Evolutionary conservation across 2,113 vertebrate genomes (phyloP), one percentile per base, ranked within the genome.

Genomic region (Hippocampus abdominalis): DNA sequence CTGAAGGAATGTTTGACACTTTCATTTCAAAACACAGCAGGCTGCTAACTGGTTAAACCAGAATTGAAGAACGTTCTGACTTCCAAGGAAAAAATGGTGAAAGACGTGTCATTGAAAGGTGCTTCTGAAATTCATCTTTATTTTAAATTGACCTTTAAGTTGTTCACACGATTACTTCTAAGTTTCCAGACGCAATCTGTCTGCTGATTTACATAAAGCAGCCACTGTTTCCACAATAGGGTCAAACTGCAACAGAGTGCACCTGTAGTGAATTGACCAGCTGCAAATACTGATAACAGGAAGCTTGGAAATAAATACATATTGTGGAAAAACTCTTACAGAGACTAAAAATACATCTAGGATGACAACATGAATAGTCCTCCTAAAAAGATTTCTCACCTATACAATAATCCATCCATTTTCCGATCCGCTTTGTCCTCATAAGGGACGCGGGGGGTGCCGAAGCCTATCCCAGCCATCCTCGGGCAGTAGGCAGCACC

Each of bases 131-230:
- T 23, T 46, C 15, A 7, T 64, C 42, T 46, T 18, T 64, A 40
- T 44, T 25, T 8, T 25, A 8, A 25, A 18, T 46, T 25, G 40
- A 64, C 57, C 32, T 59, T 32, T 60, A 29, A 36, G 12, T 23
- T 64, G 3, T 44, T 44, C 13, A 23, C 6, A 2, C n/a, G 8
- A 64, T 42, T 62, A 64, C 39, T 21, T 63, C 2, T 42, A 40
- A 3, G 12, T 64, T 44, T 64, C 39, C 62, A 64, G 12, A 46
- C 40, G 40, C 62, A 25, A 25, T 64, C 11, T 18, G 39, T 44
- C 39, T 63, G 13, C n/a, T 64, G 4, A 44, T 64, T 64, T 64
- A 13, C 62, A 44, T 64, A 46, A 64, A 64, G n/a, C 27, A 23
- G 40, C 21, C n/a, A 46, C 13, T 23, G n/a, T 16, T 64, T 64